These are phyloP conservation scores for Nectonema munidae DNA, from an alignment of 2,888 invertebrate genomes.

Conservation along the genomic window DNA sequence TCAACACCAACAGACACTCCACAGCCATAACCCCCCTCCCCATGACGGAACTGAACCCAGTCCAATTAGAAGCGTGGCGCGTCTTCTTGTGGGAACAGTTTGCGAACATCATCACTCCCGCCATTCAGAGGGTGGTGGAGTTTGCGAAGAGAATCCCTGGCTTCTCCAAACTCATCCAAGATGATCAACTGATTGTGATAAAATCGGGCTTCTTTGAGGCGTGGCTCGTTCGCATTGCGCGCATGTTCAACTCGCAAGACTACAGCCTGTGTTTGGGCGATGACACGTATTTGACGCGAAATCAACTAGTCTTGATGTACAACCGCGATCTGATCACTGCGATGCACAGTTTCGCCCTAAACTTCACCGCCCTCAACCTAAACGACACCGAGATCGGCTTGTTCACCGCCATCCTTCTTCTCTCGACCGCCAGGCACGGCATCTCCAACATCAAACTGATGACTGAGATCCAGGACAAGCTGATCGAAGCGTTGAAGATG, in stretches of 20 bases:
- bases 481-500: slow-evolving; percentile 52
- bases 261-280: slow-evolving; percentile 49
- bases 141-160: slow-evolving; percentile 73
- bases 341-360: slow-evolving; percentile 40
- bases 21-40: not conserved
- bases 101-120: slow-evolving; percentile 49
- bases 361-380: slow-evolving; percentile 36
- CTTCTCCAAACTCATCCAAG: slow-evolving; percentile 55
- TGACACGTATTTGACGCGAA: slow-evolving; percentile 44
- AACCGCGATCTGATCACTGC: slow-evolving; percentile 46
- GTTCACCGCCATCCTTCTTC: slow-evolving; percentile 48
- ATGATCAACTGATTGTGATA: slow-evolving; percentile 75
- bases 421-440: slow-evolving; percentile 30
- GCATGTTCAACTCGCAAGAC: slow-evolving; percentile 37
- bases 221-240: slow-evolving; percentile 54
- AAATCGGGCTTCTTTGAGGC: slow-evolving; percentile 85
- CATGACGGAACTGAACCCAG: not conserved
- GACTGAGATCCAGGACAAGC: slow-evolving; percentile 41
- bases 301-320: slow-evolving; percentile 51
- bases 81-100: slow-evolving; percentile 28
- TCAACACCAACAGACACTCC: slow-evolving; percentile 23
- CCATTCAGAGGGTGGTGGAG: slow-evolving; percentile 67
- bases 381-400: slow-evolving; percentile 62
- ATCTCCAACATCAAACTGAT: slow-evolving; percentile 45
- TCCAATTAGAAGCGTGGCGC: slow-evolving; percentile 14